Conservation (phyloP, 2,888 invertebrate genomes). For the Aplocera efformata region DNA sequence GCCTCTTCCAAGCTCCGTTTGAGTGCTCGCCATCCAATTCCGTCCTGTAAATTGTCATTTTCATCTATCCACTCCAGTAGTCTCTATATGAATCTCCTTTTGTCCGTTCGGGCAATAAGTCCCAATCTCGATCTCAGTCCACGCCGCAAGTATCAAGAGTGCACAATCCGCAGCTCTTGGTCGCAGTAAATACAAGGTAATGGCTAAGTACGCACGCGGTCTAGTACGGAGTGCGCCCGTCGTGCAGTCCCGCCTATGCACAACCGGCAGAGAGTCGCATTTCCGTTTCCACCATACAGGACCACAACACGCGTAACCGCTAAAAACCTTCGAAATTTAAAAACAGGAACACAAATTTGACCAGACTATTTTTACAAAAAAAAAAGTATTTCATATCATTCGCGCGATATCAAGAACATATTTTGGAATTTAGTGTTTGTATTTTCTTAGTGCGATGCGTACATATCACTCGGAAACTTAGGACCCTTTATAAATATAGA, state of each 20-base stretch:
- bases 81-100: no score
- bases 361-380: conserved; percentile 68
- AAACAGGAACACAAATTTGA: conserved; percentile 56
- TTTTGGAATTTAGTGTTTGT: conserved; percentile 67
- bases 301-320: conserved; percentile 71
- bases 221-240: conserved; percentile 78
- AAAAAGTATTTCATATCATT: conserved; percentile 67
- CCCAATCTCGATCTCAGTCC: no score
- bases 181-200: conserved; percentile 81
- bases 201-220: conserved; percentile 80
- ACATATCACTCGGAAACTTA: conserved; percentile 78
- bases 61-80: no score
- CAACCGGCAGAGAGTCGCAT: conserved; percentile 76
- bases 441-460: conserved; percentile 61
- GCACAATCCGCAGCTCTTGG: conserved; percentile 41
- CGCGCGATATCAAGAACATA: conserved; percentile 54
- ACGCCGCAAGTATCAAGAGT: conserved; percentile 60
- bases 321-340: conserved; percentile 61
- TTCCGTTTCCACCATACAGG: conserved; percentile 62
- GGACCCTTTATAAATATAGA: conserved; percentile 69
- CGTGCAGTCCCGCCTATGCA: conserved; percentile 81
- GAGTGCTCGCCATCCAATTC: no score
- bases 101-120: no score
- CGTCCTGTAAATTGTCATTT: no score
- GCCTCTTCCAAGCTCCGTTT: no score